These are phyloP conservation scores for Haliclystus octoradiatus DNA, from an alignment of 30 jellyfish, hydroid and myxozoan genomes.

Conservation along the genomic window DNA sequence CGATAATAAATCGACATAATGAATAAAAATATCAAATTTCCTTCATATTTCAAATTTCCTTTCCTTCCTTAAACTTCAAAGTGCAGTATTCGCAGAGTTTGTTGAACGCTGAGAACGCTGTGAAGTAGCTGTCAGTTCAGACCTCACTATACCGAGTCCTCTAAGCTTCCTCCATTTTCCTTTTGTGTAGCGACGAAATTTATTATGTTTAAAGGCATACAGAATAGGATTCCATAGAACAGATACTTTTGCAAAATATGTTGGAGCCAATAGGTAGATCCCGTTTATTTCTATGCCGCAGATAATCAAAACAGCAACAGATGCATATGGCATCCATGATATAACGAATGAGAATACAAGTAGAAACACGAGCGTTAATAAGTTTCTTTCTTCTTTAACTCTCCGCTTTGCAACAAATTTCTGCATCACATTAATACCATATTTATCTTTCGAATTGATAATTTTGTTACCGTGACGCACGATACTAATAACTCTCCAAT, in stretches of 20 bases:
- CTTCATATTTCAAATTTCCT: too few species aligned
- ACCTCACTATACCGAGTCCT: too few species aligned
- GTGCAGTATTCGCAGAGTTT: too few species aligned
- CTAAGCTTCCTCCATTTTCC: too few species aligned
- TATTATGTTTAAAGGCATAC: neutral
- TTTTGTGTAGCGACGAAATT: too few species aligned
- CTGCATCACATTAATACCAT: too few species aligned
- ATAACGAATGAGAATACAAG: constrained; percentile 1
- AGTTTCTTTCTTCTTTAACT: neutral
- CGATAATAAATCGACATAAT: too few species aligned
- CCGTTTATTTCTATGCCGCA: neutral
- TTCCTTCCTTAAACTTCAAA: too few species aligned
- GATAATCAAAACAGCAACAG: neutral
- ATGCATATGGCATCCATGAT: constrained; percentile 7
- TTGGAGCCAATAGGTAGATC: neutral
- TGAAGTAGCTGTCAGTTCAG: too few species aligned
- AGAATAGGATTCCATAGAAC: constrained; percentile 9
- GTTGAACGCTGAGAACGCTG: too few species aligned
- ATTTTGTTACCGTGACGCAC: neutral
- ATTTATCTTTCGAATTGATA: too few species aligned
- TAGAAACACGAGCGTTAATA: neutral
- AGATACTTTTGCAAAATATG: constrained; percentile 6
- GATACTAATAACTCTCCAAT: constrained; percentile 3
- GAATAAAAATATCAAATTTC: too few species aligned
- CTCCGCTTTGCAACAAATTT: neutral